Base-by-base conservation (phyloP, 2,113 vertebrate species). In the Megalops atlanticus region DNA sequence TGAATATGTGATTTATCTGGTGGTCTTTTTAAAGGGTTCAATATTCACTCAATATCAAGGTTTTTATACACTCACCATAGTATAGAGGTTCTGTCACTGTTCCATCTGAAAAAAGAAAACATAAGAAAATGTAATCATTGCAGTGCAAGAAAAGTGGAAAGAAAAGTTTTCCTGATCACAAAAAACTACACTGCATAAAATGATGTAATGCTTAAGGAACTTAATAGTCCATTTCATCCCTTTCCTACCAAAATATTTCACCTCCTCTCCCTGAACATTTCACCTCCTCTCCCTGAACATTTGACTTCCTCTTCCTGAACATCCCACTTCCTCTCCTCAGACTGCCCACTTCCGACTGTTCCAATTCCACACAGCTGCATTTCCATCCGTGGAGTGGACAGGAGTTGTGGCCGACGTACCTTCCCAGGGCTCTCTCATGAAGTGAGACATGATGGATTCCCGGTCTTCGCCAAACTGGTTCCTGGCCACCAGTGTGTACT, bases 341-440 rank as follows among this genome's bases (percentile, higher is more conserved):
- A 49, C 47, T 16, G 11, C 8, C 71, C 21, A 36, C 12, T 38
- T 36, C 70, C 35, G n/a, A n/a, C n/a, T n/a, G n/a, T n/a, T n/a
- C n/a, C n/a, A n/a, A n/a, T n/a, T n/a, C n/a, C n/a, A n/a, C n/a
- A n/a, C n/a, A n/a, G n/a, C n/a, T n/a, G n/a, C n/a, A n/a, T n/a
- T n/a, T n/a, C n/a, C n/a, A n/a, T n/a, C n/a, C n/a, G n/a, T n/a
- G n/a, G n/a, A n/a, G n/a, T n/a, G n/a, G n/a, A n/a, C n/a, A n/a
- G n/a, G n/a, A n/a, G n/a, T n/a, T 11, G 24, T 8, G 58, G 31
- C 7, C 6, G 49, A 89, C 95, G 96, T 81, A 97, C 96, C 96
- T 0, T 93, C 93, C 86, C 91, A 95, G 74, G 98, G 98, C 71
- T 90, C 88, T 40, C 76, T 89, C 98, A 99, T 99, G 90, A 99